Percentiles rank a stretch among this genome's conserved stretches.
phyloP scores from a whole-genome alignment of 2,797 vertebrate genomes.

The Synaphobranchus kaupii region DNA sequence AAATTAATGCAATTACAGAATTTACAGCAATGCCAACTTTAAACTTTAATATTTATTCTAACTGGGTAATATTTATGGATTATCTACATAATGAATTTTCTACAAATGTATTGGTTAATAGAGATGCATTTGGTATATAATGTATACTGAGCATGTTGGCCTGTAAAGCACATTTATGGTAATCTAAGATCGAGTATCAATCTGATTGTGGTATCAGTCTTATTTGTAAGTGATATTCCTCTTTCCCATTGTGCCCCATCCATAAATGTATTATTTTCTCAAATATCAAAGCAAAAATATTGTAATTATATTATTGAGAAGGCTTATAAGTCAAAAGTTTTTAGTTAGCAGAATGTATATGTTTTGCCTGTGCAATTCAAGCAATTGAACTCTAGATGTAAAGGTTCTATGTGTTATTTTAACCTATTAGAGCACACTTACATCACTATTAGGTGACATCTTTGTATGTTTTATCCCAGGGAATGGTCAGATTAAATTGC shows the following conservation, averaged over 20 bases:
- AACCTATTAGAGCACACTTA: no score
- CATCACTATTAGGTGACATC: no score
- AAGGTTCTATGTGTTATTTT: no score
- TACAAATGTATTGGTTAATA: background rate
- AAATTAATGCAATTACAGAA: background rate
- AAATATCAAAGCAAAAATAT: no score
- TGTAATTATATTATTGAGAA: no score
- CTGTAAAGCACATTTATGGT: background rate
- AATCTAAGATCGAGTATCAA: background rate
- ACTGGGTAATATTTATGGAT: background rate
- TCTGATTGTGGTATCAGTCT: background rate
- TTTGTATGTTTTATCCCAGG: no score
- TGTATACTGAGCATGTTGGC: background rate
- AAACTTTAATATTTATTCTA: background rate
- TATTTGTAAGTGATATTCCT: background rate
- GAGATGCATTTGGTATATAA: background rate
- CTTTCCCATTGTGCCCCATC: background rate
- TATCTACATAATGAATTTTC: background rate
- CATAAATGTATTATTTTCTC: background rate
- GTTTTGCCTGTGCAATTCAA: no score
- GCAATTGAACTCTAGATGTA: no score
- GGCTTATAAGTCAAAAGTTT: no score
- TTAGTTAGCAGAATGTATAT: no score
- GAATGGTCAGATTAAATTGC: no score
- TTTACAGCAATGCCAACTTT: background rate